phyloP scores from a whole-genome alignment of 92 coral and sea anemone genomes.

The Actinernus sp. region DNA sequence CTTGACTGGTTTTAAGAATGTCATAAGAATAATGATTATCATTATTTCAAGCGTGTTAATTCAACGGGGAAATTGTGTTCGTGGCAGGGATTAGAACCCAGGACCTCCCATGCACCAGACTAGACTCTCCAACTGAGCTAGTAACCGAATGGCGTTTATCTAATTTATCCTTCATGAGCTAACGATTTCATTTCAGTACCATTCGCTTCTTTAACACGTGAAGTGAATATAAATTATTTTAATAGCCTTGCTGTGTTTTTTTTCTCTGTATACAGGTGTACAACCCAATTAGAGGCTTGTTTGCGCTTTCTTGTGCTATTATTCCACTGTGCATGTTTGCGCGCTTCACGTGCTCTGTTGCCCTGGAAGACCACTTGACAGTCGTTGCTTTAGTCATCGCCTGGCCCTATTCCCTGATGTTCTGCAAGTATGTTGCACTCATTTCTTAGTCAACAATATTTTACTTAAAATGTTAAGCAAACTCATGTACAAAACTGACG shows the following conservation, averaged over 20 bases:
- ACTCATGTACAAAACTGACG: no score
- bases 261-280: slow-evolving; percentile 50
- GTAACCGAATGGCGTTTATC: no score
- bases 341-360: slow-evolving; percentile 59
- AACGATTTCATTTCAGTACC: no score
- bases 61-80: no score
- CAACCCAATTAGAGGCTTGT: slow-evolving; percentile 83
- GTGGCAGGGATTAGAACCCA: no score
- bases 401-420: slow-evolving; percentile 88
- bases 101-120: no score
- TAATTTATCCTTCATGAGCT: no score
- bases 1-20: no score
- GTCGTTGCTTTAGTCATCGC: slow-evolving; percentile 74
- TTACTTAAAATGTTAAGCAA: background rate
- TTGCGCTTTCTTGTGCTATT: slow-evolving; percentile 72
- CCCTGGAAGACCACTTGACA: slow-evolving; percentile 69
- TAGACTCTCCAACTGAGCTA: no score
- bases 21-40: no score
- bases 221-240: background rate
- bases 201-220: no score
- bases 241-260: background rate
- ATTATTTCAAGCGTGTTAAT: no score
- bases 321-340: slow-evolving; percentile 53
- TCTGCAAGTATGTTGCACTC: slow-evolving; percentile 87
- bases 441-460: background rate